Conservation (phyloP, 2,888 invertebrate species). For the Steinernema hermaphroditum region DNA sequence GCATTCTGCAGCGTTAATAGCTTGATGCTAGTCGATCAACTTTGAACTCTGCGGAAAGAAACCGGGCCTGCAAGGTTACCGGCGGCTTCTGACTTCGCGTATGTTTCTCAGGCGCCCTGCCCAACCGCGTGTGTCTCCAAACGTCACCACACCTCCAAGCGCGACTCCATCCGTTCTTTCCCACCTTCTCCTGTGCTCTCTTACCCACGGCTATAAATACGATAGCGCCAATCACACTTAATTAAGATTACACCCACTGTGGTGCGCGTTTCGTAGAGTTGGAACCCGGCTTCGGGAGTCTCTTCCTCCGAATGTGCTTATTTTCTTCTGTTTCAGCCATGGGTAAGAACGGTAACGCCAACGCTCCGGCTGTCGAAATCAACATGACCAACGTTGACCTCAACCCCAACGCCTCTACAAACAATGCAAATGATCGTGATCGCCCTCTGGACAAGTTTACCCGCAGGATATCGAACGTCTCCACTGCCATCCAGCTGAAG, state of each 20-base stretch:
- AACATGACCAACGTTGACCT: conserved; percentile 31
- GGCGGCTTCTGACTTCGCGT: conserved; percentile 19
- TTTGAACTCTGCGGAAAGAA: conserved; percentile 13
- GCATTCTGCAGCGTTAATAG: conserved; percentile 4
- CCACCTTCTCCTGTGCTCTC: conserved; percentile 31
- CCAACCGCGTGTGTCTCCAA: conserved; percentile 22
- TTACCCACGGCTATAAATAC: conserved; percentile 25
- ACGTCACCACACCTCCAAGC: conserved; percentile 30
- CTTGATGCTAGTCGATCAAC: conserved; percentile 19
- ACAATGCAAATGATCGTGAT: neutral
- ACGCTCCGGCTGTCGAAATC: conserved; percentile 21
- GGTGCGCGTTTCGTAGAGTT: conserved; percentile 24
- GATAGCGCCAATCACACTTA: conserved; percentile 28
- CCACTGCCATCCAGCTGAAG: conserved; percentile 24
- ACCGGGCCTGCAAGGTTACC: conserved; percentile 28
- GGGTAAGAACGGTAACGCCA: conserved; percentile 31
- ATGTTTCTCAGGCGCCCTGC: conserved; percentile 20
- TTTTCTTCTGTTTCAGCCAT: neutral
- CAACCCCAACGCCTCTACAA: conserved; percentile 25
- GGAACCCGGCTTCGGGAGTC: neutral
- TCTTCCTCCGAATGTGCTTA: neutral
- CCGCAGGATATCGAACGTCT: conserved; percentile 29
- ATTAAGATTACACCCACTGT: conserved; percentile 6
- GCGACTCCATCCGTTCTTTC: conserved; percentile 29
- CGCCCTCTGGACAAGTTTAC: conserved; percentile 16